Conservation (phyloP, 2,888 invertebrate genomes). For the Seira ritae region DNA sequence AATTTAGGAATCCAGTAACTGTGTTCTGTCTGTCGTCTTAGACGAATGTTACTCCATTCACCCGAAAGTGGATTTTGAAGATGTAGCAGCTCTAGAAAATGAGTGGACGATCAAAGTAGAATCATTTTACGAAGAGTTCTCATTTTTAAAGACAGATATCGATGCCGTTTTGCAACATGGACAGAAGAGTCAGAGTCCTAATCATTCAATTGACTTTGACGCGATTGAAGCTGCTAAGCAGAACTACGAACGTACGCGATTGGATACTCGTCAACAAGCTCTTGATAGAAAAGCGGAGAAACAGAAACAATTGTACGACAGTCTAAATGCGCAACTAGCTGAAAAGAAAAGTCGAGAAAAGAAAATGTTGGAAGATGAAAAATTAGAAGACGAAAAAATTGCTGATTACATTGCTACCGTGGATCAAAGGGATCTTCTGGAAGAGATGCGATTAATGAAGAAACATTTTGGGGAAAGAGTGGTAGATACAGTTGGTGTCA, state of each 20-base stretch:
- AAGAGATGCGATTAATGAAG: slow-evolving; percentile 54
- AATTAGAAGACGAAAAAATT: slow-evolving; percentile 43
- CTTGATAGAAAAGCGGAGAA: slow-evolving; percentile 35
- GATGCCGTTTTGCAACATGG: slow-evolving; percentile 31
- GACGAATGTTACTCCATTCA: slow-evolving; percentile 31
- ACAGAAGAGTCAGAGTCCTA: not conserved
- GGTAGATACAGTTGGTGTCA: slow-evolving; percentile 42
- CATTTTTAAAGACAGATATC: slow-evolving; percentile 53
- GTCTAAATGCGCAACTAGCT: slow-evolving; percentile 60
- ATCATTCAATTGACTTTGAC: slow-evolving; percentile 42
- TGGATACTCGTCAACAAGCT: slow-evolving; percentile 3
- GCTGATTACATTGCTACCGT: slow-evolving; percentile 29
- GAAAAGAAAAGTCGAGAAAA: slow-evolving; percentile 44
- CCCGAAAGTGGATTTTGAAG: slow-evolving; percentile 52
- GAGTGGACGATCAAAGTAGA: slow-evolving; percentile 58
- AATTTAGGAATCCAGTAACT: slow-evolving; percentile 33
- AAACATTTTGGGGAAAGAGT: slow-evolving; percentile 54
- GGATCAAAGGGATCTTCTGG: slow-evolving; percentile 51
- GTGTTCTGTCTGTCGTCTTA: slow-evolving; percentile 30
- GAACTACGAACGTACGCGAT: slow-evolving; percentile 9
- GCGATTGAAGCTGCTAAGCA: slow-evolving; percentile 45
- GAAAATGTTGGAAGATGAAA: slow-evolving; percentile 31
- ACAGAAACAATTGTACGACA: slow-evolving; percentile 41
- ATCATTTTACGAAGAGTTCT: slow-evolving; percentile 60
- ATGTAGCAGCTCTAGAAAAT: slow-evolving; percentile 35